These are phyloP conservation scores for Rutpela maculata DNA, from an alignment of 2,888 invertebrate genomes.

Conservation along the genomic window DNA sequence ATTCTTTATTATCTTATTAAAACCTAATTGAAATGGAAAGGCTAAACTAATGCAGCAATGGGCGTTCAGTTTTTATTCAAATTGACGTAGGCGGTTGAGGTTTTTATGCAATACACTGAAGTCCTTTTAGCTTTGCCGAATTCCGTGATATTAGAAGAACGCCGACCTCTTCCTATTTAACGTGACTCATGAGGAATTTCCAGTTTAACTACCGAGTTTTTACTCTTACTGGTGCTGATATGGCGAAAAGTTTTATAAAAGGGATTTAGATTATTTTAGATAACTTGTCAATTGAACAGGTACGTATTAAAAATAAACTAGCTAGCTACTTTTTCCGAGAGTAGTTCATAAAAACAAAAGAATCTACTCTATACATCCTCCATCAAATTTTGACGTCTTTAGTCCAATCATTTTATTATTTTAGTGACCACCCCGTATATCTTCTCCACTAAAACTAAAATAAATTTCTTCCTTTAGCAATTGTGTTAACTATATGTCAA, in stretches of 20 bases:
- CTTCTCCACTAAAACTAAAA: too few species aligned
- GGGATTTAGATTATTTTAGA: slow-evolving; percentile 27
- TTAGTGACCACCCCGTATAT: too few species aligned
- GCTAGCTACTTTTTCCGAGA: too few species aligned
- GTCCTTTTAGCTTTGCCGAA: not conserved
- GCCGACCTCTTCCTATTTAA: slow-evolving; percentile 26
- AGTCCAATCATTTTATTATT: too few species aligned
- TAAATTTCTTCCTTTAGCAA: too few species aligned
- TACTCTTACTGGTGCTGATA: not conserved
- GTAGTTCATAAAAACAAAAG: too few species aligned
- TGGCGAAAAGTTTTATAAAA: not conserved
- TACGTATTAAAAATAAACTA: not conserved
- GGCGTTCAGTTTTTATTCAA: slow-evolving; percentile 25
- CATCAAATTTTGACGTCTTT: too few species aligned
- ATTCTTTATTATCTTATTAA: slow-evolving; percentile 55
- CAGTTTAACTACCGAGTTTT: not conserved
- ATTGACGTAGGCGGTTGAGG: slow-evolving; percentile 18
- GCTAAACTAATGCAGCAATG: slow-evolving; percentile 24
- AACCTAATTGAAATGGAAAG: slow-evolving; percentile 46
- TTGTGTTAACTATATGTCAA: too few species aligned
- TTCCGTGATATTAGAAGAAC: not conserved
- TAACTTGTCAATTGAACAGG: slow-evolving; percentile 1
- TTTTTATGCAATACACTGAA: slow-evolving; percentile 4
- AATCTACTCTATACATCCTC: too few species aligned
- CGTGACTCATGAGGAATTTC: slow-evolving; percentile 25